Conservation (phyloP, 2,888 invertebrate species). For the Mythimna ferrago region DNA sequence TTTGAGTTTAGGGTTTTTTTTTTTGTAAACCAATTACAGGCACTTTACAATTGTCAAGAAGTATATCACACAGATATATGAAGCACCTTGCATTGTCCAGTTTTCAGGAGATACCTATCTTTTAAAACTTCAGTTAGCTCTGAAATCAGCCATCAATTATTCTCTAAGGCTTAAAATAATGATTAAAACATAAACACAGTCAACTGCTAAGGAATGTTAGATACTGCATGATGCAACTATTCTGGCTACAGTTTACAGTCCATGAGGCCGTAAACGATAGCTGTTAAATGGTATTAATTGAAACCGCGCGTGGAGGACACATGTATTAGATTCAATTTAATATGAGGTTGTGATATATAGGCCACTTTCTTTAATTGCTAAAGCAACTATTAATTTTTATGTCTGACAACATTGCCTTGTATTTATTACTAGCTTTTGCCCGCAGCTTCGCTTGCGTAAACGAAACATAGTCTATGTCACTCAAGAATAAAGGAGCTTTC, state of each 20-base stretch:
- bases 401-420: too few species aligned
- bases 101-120: not conserved
- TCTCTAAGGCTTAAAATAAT: not conserved
- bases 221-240: conserved; percentile 28
- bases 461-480: too few species aligned
- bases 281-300: conserved; percentile 41
- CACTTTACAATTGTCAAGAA: too few species aligned
- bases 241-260: not conserved
- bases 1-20: too few species aligned
- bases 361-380: not conserved
- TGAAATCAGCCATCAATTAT: not conserved
- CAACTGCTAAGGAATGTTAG: conserved; percentile 18
- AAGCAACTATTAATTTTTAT: not conserved
- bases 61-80: not conserved
- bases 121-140: not conserved
- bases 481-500: too few species aligned
- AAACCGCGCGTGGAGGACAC: conserved; percentile 29
- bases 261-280: conserved; percentile 11
- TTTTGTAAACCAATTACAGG: too few species aligned
- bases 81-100: not conserved
- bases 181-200: not conserved
- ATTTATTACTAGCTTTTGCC: not conserved
- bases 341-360: conserved; percentile 6
- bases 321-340: conserved; percentile 42
- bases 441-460: too few species aligned